Conservation (phyloP, 2,113 vertebrate genomes). For the Dascyllus trimaculatus region DNA sequence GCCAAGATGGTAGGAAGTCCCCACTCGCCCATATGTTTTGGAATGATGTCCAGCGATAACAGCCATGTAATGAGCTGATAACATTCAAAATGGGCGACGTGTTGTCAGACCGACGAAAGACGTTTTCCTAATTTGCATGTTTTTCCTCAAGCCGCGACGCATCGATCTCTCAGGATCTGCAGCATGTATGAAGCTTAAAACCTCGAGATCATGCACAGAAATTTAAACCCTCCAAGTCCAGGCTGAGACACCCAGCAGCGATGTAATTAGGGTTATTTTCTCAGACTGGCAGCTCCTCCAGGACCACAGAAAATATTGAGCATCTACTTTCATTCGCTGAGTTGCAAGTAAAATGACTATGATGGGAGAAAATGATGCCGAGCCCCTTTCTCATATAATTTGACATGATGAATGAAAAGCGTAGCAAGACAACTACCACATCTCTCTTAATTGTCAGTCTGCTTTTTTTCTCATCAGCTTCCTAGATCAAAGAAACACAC, state of each 20-base stretch:
- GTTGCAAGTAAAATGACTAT: background rate
- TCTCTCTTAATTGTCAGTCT: slow-evolving; percentile 7
- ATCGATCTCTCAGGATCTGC: too few species aligned
- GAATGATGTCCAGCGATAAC: too few species aligned
- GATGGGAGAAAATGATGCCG: background rate
- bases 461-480: slow-evolving; percentile 7
- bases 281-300: background rate
- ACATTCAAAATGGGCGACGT: too few species aligned
- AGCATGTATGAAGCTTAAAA: background rate
- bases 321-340: too few species aligned
- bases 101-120: too few species aligned
- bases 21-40: too few species aligned
- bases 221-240: too few species aligned
- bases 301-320: background rate
- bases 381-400: too few species aligned
- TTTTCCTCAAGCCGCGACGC: too few species aligned
- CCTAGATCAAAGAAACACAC: slow-evolving; percentile 41
- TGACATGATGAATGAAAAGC: background rate
- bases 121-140: too few species aligned
- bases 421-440: background rate
- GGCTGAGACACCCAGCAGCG: background rate
- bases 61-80: too few species aligned
- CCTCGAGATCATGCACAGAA: background rate
- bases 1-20: too few species aligned
- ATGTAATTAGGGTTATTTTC: background rate